Evolutionary conservation across 2,113 vertebrate species (phyloP).

Genomic region (Petrocephalus microphthalmus): DNA sequence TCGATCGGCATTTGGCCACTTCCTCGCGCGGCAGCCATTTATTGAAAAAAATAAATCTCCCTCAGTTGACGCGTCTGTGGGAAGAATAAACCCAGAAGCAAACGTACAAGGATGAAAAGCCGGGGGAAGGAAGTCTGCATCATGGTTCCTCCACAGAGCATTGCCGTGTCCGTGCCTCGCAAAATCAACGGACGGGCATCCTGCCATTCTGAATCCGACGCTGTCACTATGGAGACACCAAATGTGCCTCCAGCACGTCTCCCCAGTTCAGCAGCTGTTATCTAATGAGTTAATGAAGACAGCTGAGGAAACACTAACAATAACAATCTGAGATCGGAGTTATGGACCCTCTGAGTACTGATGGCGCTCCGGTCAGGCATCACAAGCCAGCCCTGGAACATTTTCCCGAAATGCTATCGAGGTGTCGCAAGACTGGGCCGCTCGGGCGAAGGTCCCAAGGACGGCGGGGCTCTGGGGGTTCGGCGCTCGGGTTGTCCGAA

Average conservation of each 20-base stretch:
- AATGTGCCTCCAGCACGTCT: background rate
- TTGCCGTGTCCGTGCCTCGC: background rate
- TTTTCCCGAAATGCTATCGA: background rate
- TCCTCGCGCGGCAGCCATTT: background rate
- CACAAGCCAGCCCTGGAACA: background rate
- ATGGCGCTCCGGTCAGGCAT: background rate
- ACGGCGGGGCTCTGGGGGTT: background rate
- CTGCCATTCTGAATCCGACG: background rate
- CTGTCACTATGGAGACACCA: background rate
- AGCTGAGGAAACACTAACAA: background rate
- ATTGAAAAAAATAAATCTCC: background rate
- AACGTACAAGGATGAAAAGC: background rate
- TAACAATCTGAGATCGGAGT: background rate
- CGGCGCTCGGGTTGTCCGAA: background rate
- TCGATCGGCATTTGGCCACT: slow-evolving; percentile 4
- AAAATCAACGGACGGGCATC: background rate
- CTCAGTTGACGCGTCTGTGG: background rate
- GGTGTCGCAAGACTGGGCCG: background rate
- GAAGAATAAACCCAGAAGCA: background rate
- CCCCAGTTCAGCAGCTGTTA: background rate
- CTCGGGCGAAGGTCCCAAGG: background rate
- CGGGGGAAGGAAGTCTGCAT: background rate
- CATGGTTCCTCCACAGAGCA: background rate
- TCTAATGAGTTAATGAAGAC: background rate
- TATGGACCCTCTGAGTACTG: background rate